These are phyloP conservation scores for Hexactinellida sp. DNA, from an alignment of 37 sponge, comb jelly and placozoan species.

Conservation along the genomic window DNA sequence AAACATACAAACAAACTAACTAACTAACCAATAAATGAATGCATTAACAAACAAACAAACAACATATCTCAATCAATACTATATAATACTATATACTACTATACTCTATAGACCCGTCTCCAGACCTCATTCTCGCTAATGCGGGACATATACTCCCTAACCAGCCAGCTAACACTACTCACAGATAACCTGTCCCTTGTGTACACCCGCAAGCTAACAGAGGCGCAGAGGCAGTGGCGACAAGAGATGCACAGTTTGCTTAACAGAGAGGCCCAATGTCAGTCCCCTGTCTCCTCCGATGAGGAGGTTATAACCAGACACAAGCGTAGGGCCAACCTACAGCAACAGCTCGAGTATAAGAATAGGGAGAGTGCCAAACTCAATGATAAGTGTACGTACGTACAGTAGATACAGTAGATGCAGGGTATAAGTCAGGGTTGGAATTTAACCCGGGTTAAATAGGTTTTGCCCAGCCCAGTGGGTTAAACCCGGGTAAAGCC, in stretches of 20 bases:
- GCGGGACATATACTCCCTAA: not conserved
- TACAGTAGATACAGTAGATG: no score
- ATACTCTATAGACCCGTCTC: not conserved
- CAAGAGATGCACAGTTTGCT: not conserved
- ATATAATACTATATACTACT: no score
- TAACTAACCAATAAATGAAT: no score
- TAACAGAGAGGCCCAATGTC: not conserved
- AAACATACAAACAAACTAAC: no score
- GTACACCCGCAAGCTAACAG: not conserved
- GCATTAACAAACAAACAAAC: no score
- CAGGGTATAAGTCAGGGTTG: no score
- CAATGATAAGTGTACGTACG: not conserved
- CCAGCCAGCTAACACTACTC: not conserved
- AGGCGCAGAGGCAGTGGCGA: not conserved
- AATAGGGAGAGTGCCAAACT: not conserved
- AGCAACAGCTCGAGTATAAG: conserved; percentile 6
- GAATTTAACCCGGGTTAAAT: no score
- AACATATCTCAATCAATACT: no score
- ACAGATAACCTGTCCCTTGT: not conserved
- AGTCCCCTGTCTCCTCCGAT: not conserved
- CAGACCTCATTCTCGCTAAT: not conserved
- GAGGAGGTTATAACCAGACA: not conserved
- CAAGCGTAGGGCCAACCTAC: not conserved
- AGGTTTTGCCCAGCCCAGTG: no score
- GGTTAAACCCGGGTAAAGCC: no score